These are phyloP conservation scores for Eudasyphora cyanicolor DNA, from an alignment of 2,888 invertebrate species.

Conservation along the genomic window DNA sequence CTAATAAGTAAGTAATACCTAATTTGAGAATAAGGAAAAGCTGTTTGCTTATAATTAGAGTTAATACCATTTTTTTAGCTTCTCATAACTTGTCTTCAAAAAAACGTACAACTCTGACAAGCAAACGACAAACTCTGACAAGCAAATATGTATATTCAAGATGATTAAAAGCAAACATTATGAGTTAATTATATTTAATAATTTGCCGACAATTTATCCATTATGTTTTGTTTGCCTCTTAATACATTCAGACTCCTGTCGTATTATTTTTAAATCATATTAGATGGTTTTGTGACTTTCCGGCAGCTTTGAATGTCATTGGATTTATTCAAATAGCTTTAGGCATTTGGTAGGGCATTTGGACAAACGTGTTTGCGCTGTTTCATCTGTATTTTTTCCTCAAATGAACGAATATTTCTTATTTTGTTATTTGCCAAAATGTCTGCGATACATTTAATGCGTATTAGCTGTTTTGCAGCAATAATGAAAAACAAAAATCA, in stretches of 20 bases:
- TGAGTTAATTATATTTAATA: conserved; percentile 13
- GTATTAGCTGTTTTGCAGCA: background rate
- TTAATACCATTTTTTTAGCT: no score
- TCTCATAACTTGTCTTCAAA: no score
- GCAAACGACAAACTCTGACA: no score
- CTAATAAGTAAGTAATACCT: no score
- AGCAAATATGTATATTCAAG: background rate
- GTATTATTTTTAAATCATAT: background rate
- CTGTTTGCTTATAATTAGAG: no score
- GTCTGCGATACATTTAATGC: conserved; percentile 16
- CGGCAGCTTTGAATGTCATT: conserved; percentile 1
- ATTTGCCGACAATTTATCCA: conserved; percentile 3
- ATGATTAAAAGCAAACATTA: background rate
- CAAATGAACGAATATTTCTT: background rate
- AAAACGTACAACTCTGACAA: no score
- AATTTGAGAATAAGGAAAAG: no score
- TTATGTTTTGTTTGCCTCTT: background rate
- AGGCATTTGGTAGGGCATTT: background rate
- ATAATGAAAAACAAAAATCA: background rate
- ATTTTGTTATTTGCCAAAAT: background rate
- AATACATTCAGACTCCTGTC: background rate
- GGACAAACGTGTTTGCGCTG: conserved; percentile 3
- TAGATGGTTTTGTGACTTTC: background rate
- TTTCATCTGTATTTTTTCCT: background rate
- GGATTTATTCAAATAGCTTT: background rate